These are phyloP conservation scores for Drosophila rellima DNA, from an alignment of 2,888 invertebrate species.

Conservation along the genomic window DNA sequence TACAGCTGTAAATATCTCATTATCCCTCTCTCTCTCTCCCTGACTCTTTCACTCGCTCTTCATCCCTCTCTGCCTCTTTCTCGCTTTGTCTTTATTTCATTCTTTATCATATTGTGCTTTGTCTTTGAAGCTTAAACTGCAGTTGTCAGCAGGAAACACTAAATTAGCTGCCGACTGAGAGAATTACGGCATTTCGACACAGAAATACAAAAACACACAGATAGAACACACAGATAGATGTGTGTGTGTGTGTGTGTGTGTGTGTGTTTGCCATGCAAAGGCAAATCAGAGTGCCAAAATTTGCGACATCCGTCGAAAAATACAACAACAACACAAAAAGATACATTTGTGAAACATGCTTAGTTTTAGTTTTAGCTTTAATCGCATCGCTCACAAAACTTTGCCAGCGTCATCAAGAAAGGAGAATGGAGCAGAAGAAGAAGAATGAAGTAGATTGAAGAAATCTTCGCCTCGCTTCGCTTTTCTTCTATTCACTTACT, in stretches of 20 bases:
- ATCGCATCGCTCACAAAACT: constrained; percentile 28
- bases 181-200: constrained; percentile 72
- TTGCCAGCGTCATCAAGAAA: constrained; percentile 59
- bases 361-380: constrained; percentile 42
- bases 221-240: constrained; percentile 11
- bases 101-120: constrained; percentile 60
- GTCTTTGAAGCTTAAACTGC: constrained; percentile 67
- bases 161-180: constrained; percentile 79
- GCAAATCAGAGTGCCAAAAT: constrained; percentile 74
- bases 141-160: constrained; percentile 82
- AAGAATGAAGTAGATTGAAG: background rate
- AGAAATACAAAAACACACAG: constrained; percentile 35
- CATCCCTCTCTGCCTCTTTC: background rate
- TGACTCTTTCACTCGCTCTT: background rate
- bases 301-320: constrained; percentile 73
- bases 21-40: background rate
- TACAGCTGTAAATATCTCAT: background rate
- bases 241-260: constrained; percentile 15
- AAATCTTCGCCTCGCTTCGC: constrained; percentile 6
- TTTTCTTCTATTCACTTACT: background rate
- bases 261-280: constrained; percentile 51
- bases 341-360: constrained; percentile 19
- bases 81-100: constrained; percentile 20
- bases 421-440: background rate
- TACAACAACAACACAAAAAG: constrained; percentile 13